A percentile compares a stretch with the other conserved stretches of the same genome.
Evolutionary conservation across 2,888 invertebrate species (phyloP).

Genomic region (Diaphora mendica): DNA sequence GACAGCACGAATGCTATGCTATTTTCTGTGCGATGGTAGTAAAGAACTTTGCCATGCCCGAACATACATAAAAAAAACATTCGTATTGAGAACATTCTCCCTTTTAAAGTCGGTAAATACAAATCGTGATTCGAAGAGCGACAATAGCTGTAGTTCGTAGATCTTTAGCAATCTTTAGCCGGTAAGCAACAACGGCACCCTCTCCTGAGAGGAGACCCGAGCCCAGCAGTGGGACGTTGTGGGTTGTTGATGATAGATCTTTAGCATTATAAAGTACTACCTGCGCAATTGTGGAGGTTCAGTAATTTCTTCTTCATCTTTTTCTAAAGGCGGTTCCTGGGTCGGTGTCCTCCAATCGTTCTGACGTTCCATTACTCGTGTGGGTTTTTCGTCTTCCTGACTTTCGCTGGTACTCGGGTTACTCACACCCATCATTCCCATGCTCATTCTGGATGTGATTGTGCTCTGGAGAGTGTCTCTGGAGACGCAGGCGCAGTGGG

Average conservation of each 20-base stretch:
- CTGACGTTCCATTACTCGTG: conserved; percentile 48
- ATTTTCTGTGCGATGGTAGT: too few species aligned
- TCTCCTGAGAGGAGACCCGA: too few species aligned
- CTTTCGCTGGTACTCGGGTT: conserved; percentile 49
- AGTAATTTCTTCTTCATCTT: conserved; percentile 69
- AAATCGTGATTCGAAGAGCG: not conserved
- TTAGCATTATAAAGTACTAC: conserved; percentile 46
- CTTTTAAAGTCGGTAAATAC: too few species aligned
- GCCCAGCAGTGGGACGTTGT: too few species aligned
- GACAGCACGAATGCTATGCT: too few species aligned
- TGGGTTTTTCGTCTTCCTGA: conserved; percentile 47
- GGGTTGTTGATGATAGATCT: too few species aligned
- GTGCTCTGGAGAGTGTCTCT: conserved; percentile 65
- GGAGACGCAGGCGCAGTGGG: conserved; percentile 75
- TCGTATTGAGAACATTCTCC: too few species aligned
- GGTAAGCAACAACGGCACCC: too few species aligned
- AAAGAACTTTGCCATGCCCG: too few species aligned
- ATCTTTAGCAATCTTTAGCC: too few species aligned
- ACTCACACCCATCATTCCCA: conserved; percentile 28
- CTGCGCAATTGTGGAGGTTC: conserved; percentile 74
- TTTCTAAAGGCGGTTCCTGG: conserved; percentile 62
- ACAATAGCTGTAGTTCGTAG: not conserved
- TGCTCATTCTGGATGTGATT: conserved; percentile 34
- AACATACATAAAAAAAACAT: too few species aligned
- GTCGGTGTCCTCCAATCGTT: conserved; percentile 67